Conservation (phyloP, 2,113 vertebrate genomes). For the Zootoca vivipara region DNA sequence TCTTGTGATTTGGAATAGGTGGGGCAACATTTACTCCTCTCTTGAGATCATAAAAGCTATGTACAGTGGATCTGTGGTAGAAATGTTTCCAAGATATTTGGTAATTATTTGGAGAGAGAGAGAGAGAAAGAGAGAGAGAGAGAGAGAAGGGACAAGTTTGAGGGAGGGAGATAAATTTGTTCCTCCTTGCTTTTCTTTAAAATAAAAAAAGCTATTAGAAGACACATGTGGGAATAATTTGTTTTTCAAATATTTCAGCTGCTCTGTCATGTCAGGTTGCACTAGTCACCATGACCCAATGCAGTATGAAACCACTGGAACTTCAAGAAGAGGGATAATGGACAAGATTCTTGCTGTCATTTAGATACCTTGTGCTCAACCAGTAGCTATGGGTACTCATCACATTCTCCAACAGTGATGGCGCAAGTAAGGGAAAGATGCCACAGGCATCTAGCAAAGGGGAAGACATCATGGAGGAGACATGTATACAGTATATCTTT, state of each 20-base stretch:
- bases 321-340: conserved; percentile 54
- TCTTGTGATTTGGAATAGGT: neutral
- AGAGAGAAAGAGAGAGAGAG: conserved; percentile 9
- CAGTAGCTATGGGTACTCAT: neutral
- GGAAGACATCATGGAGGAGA: neutral
- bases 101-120: conserved; percentile 79
- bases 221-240: conserved; percentile 80
- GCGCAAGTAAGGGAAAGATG: neutral
- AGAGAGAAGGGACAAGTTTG: conserved; percentile 54
- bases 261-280: conserved; percentile 80
- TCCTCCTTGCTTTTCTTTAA: conserved; percentile 47
- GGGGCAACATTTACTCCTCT: neutral
- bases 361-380: neutral
- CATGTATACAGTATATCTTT: neutral
- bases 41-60: conserved; percentile 75
- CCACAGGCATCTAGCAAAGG: too few species aligned
- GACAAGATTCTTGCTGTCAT: conserved; percentile 42
- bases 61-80: conserved; percentile 70
- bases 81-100: conserved; percentile 75
- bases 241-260: conserved; percentile 77
- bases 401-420: neutral
- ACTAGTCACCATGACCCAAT: conserved; percentile 78
- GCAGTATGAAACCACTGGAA: conserved; percentile 63
- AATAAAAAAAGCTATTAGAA: conserved; percentile 65
- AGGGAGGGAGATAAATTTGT: conserved; percentile 31